Evolutionary conservation across 1,140 invertebrate genomes (phyloP), one percentile per base, ranked within the genome.

Genomic region (Melitaea cinxia): DNA sequence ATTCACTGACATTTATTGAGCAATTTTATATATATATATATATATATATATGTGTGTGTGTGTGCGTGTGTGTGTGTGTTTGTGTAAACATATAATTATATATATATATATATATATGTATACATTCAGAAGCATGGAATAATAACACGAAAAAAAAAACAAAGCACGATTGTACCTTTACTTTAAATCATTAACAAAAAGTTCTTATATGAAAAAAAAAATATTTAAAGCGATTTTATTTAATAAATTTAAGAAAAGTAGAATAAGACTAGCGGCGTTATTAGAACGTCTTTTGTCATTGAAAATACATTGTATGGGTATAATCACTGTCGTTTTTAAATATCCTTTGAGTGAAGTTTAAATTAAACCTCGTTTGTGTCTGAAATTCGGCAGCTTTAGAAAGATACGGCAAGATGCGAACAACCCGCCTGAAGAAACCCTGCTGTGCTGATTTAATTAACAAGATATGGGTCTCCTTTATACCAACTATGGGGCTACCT

Each of bases 381-480:
- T 83, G 70, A 85, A 83, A 82, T 88, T 88, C 75, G 83, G 77
- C 73, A 82, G 77, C 63, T 75, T 80, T 80, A 79, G 83, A 81
- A 83, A 83, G 71, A 78, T 76, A 77, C 70, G 70, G 69, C 71
- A 77, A 80, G 77, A 77, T 63, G 71, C 70, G 65, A 75, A 70
- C 69, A 71, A 60, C 74, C 67, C 73, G 77, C 80, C 75, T 72
- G 70, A 71, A 80, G 81, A 77, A 80, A 75, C 80, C 85, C 85
- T 71, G 80, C 84, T 78, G 85, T 82, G 75, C 67, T 83, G 87
- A 89, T 88, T 90, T 90, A 90, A 90, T 89, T 89, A 89, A 89
- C 84, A 85, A 88, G 87, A 89, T 88, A 89, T 88, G 85, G 74
- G 77, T 80, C 80, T 85, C 81, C 82, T 86, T 87, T 85, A 85